Conservation (phyloP, 1,140 invertebrate genomes). For the Micrasema minimum region DNA sequence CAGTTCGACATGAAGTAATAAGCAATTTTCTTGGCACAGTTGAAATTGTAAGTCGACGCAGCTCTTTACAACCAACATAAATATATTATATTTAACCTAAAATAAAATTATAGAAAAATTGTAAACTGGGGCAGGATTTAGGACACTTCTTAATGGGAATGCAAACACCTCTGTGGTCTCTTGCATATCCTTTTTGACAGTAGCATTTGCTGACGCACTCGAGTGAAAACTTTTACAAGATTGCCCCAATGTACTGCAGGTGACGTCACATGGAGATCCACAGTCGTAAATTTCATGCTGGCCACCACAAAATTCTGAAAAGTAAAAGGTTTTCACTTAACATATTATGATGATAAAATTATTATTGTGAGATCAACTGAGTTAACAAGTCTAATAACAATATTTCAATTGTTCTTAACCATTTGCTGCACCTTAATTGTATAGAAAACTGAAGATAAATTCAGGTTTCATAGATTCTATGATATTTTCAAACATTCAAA, state of each 20-base stretch:
- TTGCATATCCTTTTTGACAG: constrained; percentile 43
- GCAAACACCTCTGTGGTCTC: constrained; percentile 46
- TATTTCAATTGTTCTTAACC: no score
- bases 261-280: constrained; percentile 46
- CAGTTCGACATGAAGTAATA: no score
- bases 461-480: no score
- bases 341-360: neutral
- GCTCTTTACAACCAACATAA: no score
- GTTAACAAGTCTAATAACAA: no score
- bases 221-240: constrained; percentile 36
- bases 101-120: neutral
- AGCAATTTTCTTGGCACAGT: no score
- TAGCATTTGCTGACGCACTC: constrained; percentile 47
- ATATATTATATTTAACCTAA: no score
- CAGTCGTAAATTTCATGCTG: constrained; percentile 43
- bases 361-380: no score
- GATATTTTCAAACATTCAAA: no score
- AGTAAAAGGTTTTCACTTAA: neutral
- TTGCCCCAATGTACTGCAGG: constrained; percentile 38
- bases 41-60: no score
- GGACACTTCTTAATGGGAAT: constrained; percentile 44
- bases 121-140: constrained; percentile 7
- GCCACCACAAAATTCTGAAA: constrained; percentile 44
- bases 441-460: no score
- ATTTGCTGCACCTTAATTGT: no score